phyloP scores from a whole-genome alignment of 2,888 invertebrate species.

The Perithous albicinctus region DNA sequence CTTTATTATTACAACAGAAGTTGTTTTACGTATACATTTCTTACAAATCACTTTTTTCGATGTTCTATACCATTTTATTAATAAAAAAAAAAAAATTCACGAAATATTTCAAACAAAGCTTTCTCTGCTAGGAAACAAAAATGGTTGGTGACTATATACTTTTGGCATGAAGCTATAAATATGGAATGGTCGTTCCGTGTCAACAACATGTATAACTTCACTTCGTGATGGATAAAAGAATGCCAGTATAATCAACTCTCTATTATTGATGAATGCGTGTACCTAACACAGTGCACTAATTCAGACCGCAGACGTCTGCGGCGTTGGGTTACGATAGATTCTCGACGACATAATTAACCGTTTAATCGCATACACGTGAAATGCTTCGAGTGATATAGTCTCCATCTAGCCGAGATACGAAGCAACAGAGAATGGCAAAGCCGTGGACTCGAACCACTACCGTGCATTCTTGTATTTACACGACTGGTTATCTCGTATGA shows the following conservation, averaged over 20 bases:
- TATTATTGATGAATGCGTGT: background rate
- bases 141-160: background rate
- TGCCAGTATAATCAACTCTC: background rate
- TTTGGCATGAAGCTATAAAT: background rate
- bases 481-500: conserved; percentile 61
- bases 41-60: too few species aligned
- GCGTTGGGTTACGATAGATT: conserved; percentile 45
- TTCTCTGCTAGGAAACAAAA: background rate
- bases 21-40: too few species aligned
- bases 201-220: background rate
- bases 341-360: conserved; percentile 61
- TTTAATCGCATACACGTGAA: conserved; percentile 58
- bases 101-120: background rate
- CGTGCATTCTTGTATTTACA: conserved; percentile 51
- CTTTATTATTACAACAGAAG: too few species aligned
- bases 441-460: conserved; percentile 8
- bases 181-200: background rate
- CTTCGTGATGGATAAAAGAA: background rate
- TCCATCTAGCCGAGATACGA: conserved; percentile 25
- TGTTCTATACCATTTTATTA: too few species aligned
- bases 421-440: conserved; percentile 32
- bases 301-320: conserved; percentile 59
- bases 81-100: too few species aligned
- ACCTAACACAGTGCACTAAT: conserved; percentile 25
- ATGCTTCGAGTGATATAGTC: conserved; percentile 47